Percentiles rank a stretch among this genome's conserved stretches.
Conservation (phyloP, 1,140 invertebrate species). For the Gonioctena quinquepunctata region DNA sequence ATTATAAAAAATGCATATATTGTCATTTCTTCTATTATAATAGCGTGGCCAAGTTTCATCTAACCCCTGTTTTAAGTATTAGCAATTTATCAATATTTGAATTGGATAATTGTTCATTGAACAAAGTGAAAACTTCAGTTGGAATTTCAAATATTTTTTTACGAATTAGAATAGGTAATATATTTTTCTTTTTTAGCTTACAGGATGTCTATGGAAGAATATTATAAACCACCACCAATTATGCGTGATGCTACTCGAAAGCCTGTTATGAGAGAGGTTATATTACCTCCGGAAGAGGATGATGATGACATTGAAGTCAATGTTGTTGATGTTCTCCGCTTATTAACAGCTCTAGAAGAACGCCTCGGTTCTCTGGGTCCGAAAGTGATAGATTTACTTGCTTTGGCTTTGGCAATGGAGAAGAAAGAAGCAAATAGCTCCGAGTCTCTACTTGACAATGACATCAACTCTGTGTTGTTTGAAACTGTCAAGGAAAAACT, state of each 20-base stretch:
- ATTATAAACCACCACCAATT: conserved; percentile 32
- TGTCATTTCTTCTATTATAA: too few species aligned
- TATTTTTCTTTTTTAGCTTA: conserved; percentile 24
- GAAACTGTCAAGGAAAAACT: conserved; percentile 85
- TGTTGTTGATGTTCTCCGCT: conserved; percentile 70
- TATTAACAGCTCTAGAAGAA: conserved; percentile 78
- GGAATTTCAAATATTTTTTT: too few species aligned
- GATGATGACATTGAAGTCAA: conserved; percentile 58
- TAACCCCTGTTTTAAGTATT: too few species aligned
- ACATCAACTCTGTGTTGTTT: conserved; percentile 72
- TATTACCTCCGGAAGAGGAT: conserved; percentile 18
- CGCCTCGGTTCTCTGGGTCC: conserved; percentile 80
- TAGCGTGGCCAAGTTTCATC: too few species aligned
- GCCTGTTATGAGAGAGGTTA: conserved; percentile 15
- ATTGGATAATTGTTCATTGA: too few species aligned
- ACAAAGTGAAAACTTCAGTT: too few species aligned
- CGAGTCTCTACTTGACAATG: conserved; percentile 70
- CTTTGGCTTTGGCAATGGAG: conserved; percentile 75
- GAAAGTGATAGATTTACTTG: conserved; percentile 72
- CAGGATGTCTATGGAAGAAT: conserved; percentile 17
- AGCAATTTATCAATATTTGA: too few species aligned
- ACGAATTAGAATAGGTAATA: too few species aligned
- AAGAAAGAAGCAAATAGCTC: conserved; percentile 75
- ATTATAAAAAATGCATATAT: too few species aligned
- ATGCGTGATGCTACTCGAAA: conserved; percentile 42